These are phyloP conservation scores for Mycalesis mineus DNA, from an alignment of 2,888 invertebrate genomes.

Conservation along the genomic window DNA sequence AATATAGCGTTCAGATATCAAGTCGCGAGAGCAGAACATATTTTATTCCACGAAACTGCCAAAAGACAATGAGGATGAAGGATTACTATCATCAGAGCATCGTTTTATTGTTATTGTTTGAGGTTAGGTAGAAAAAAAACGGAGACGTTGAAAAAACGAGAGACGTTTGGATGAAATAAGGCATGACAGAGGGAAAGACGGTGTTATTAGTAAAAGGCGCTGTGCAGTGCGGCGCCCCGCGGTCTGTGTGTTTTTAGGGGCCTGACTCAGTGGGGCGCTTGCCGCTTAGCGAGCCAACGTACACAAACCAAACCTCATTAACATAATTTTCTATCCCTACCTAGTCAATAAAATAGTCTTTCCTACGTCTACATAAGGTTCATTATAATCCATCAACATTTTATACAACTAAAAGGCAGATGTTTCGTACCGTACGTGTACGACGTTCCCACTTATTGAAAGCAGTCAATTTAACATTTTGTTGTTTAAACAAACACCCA, in stretches of 20 bases:
- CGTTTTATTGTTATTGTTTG: conserved; percentile 73
- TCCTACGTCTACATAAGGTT: conserved; percentile 5
- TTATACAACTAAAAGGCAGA: conserved; percentile 1
- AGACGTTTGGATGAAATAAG: conserved; percentile 68
- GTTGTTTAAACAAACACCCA: conserved; percentile 66
- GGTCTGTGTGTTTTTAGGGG: conserved; percentile 76
- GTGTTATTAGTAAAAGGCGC: conserved; percentile 68
- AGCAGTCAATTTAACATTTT: conserved; percentile 68
- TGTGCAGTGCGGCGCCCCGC: conserved; percentile 53
- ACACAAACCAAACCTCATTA: conserved; percentile 23
- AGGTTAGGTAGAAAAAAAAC: conserved; percentile 57
- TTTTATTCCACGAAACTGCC: conserved; percentile 77
- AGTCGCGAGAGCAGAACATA: conserved; percentile 71
- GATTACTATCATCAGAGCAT: conserved; percentile 74
- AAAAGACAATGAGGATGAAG: conserved; percentile 78
- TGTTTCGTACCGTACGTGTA: conserved; percentile 26
- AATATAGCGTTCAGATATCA: conserved; percentile 74
- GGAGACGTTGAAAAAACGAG: conserved; percentile 63
- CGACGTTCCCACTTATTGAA: conserved; percentile 64
- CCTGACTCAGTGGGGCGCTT: conserved; percentile 58
- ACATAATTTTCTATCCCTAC: conserved; percentile 2
- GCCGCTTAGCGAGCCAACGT: conserved; percentile 38
- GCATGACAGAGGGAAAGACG: conserved; percentile 71
- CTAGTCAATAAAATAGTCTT: conserved; percentile 13
- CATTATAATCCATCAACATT: conserved; percentile 13